Conservation (phyloP, 2,113 vertebrate species). For the Gopherus flavomarginatus region DNA sequence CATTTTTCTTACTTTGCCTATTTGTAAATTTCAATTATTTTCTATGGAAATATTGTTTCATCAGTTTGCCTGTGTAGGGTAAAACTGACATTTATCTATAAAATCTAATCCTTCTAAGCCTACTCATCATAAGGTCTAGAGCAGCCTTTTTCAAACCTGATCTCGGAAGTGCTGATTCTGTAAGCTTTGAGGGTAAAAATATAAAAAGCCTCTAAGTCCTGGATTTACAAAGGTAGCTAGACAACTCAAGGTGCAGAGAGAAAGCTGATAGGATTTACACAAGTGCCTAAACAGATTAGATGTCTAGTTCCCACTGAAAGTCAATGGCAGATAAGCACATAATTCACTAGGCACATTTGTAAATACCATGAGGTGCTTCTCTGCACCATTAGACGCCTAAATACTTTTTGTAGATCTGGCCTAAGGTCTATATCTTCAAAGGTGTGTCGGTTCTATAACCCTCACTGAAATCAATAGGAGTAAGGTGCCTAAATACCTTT, state of each 20-base stretch:
- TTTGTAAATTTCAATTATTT: too few species aligned
- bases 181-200: not conserved
- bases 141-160: not conserved
- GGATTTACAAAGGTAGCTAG: not conserved
- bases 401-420: not conserved
- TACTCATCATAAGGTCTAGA: not conserved
- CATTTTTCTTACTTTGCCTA: too few species aligned
- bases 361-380: not conserved
- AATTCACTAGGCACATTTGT: not conserved
- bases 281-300: too few species aligned
- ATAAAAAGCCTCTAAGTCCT: not conserved
- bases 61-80: too few species aligned
- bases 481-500: too few species aligned
- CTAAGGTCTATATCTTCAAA: not conserved
- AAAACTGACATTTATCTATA: too few species aligned
- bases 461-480: too few species aligned
- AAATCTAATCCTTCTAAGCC: too few species aligned
- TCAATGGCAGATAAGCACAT: not conserved
- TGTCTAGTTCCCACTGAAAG: not conserved
- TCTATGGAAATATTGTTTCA: too few species aligned
- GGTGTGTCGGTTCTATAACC: not conserved
- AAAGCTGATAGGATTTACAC: too few species aligned
- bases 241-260: too few species aligned
- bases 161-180: not conserved
- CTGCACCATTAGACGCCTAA: not conserved